Evolutionary conservation across 2,888 invertebrate genomes (phyloP).

Genomic region (Nomada hirtipes): DNA sequence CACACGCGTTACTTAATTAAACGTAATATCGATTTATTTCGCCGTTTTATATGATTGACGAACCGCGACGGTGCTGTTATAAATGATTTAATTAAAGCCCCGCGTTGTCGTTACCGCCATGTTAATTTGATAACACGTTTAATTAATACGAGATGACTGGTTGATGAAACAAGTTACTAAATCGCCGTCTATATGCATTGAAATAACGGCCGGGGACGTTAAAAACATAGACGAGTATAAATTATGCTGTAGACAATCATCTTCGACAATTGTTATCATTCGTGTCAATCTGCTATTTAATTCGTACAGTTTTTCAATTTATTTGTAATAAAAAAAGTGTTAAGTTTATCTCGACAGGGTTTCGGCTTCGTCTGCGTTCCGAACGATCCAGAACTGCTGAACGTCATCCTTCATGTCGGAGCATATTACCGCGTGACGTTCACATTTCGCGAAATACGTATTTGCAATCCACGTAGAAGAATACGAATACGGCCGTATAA

Average conservation of each 20-base stretch:
- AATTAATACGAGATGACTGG: constrained; percentile 62
- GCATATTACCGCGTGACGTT: background rate
- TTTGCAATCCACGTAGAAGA: background rate
- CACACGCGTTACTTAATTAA: constrained; percentile 60
- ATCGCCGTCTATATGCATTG: constrained; percentile 9
- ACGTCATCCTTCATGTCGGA: background rate
- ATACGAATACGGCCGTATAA: background rate
- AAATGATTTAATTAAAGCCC: constrained; percentile 68
- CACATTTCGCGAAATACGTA: background rate
- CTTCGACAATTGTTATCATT: background rate
- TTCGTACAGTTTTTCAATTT: background rate
- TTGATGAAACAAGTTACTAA: constrained; percentile 47
- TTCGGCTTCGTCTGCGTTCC: background rate
- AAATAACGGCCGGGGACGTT: background rate
- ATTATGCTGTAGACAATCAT: constrained; percentile 9
- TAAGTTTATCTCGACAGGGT: too few relatives aligned
- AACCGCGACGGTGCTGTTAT: constrained; percentile 53
- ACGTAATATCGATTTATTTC: constrained; percentile 67
- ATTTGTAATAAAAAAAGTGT: background rate
- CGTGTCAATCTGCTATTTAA: background rate
- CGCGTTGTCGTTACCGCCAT: constrained; percentile 55
- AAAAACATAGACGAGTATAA: constrained; percentile 13
- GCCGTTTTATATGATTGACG: constrained; percentile 55
- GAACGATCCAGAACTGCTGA: constrained; percentile 13
- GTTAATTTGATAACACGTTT: constrained; percentile 68